These are phyloP conservation scores for Rutilus rutilus DNA, from an alignment of 2,113 vertebrate genomes.

Conservation along the genomic window DNA sequence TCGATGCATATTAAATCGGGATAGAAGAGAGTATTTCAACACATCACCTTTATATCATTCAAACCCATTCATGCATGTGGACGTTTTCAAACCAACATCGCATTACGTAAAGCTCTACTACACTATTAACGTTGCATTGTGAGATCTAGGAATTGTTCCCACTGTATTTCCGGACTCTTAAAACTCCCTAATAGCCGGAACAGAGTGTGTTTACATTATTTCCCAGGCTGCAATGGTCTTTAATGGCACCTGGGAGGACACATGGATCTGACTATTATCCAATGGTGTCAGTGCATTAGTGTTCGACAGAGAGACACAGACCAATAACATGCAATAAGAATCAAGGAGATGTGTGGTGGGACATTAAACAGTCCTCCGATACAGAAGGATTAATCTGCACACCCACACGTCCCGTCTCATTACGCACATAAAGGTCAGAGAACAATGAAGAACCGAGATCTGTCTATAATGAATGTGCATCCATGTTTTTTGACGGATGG, in stretches of 20 bases:
- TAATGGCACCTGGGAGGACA: slow-evolving; percentile 44
- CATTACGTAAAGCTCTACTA: slow-evolving; percentile 9
- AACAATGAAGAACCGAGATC: background rate
- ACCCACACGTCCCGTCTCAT: background rate
- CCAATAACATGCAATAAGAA: slow-evolving; percentile 28
- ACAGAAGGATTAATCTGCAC: background rate
- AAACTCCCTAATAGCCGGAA: background rate
- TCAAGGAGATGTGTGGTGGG: background rate
- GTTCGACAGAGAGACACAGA: slow-evolving; percentile 9
- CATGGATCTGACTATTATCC: slow-evolving; percentile 36
- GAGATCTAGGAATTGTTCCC: slow-evolving; percentile 21
- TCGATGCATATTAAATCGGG: background rate
- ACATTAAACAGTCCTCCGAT: slow-evolving; percentile 1
- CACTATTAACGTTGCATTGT: slow-evolving; percentile 15
- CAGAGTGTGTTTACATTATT: slow-evolving; percentile 15
- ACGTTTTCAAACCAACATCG: background rate
- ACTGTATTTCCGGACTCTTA: background rate
- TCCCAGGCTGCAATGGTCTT: slow-evolving; percentile 17
- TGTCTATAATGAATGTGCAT: background rate
- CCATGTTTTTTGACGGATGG: slow-evolving; percentile 2
- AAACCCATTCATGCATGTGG: background rate
- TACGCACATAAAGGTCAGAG: background rate
- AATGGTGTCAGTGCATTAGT: slow-evolving; percentile 43
- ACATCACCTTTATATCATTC: background rate
- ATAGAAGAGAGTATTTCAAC: background rate